Base-by-base conservation (phyloP, 2,797 vertebrate genomes). In the Chiroxiphia lanceolata region DNA sequence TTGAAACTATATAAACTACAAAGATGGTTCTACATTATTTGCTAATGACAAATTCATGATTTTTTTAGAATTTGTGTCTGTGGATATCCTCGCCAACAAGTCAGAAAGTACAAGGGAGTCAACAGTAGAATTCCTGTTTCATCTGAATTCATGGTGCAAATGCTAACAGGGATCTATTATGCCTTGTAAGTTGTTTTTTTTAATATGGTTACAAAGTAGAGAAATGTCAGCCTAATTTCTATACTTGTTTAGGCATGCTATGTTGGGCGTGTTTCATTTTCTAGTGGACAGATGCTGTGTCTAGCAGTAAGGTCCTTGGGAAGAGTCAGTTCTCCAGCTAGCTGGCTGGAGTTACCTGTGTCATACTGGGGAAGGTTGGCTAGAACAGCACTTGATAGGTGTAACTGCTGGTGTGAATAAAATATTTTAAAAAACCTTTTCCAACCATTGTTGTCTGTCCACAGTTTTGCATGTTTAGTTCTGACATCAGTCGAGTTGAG, bases 161-260 rank as follows among this genome's bases (percentile, higher is more conserved):
- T 99, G 98, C 98, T 99, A 95, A 99, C 99, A 11, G 99, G 99
- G 87, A 99, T 99, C 97, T 99, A 99, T 98, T 99, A 99, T 83
- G 98, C 99, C n/a, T 98, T 99, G 99, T 99, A 98, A 99, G 99
- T 98, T 38, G 9, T 0, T 1, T 9, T 6, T 36, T 74, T 18
- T 83, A 40, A 21, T 31, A 33, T 76, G 20, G 63, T 36, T 80
- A 61, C 15, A 65, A 76, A 65, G 42, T 33, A 75, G 51, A 87
- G 57, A 80, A 50, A 15, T 16, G 6, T 36, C 45, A 51, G 33
- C 38, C 36, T 77, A 44, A 54, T 76, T 89, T 87, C 19, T 75
- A 4, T 25, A 14, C 15, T 83, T 33, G 9, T 21, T 84, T 47
- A 78, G 47, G 38, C 22, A 36, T 36, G 12, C 34, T 38, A 5